Percentiles rank a stretch among this genome's conserved stretches.
Conservation (phyloP, 2,113 vertebrate genomes). For the Saguinus imperator region DNA sequence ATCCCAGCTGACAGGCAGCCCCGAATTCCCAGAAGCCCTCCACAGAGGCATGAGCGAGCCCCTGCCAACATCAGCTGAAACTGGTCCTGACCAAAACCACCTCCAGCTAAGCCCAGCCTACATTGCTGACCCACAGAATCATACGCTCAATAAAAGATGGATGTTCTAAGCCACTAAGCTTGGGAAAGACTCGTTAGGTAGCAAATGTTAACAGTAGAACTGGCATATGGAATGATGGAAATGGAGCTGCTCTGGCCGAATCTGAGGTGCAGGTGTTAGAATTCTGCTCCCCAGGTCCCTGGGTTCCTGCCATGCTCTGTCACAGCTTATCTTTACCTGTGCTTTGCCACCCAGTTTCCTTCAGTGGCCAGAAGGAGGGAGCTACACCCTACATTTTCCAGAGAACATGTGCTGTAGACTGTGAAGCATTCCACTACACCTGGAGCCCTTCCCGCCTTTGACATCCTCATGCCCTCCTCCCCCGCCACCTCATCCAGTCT, state of each 20-base stretch:
- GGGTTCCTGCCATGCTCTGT: no score
- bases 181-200: background rate
- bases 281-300: background rate
- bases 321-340: background rate
- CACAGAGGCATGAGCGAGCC: no score
- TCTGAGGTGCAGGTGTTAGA: no score
- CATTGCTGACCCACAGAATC: background rate
- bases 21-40: background rate
- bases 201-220: background rate
- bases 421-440: background rate
- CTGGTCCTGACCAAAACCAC: background rate
- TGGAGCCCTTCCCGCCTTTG: background rate
- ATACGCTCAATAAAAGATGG: background rate
- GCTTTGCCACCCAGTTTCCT: background rate
- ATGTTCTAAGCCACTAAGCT: background rate
- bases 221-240: background rate
- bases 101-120: background rate
- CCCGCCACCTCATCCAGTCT: background rate
- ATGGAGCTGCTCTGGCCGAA: background rate
- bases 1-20: background rate
- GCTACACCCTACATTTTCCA: background rate
- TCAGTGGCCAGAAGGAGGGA: background rate
- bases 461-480: background rate
- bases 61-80: background rate
- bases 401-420: background rate